phyloP scores from a whole-genome alignment of 2,797 vertebrate species.

The Parotocinclus haroldoi region DNA sequence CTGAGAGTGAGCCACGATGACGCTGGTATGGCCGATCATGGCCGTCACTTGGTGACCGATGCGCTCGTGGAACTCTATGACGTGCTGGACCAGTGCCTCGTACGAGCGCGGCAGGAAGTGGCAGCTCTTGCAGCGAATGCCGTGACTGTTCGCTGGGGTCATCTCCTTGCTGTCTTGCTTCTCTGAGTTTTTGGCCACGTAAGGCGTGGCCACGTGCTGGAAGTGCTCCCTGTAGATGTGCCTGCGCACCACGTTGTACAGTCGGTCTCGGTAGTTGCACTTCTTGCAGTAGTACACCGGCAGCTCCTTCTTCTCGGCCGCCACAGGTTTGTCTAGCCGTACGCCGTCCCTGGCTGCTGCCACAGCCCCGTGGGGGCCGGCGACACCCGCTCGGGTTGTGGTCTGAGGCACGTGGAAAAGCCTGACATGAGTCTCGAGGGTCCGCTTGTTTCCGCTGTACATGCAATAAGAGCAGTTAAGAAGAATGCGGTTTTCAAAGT shows the following conservation, averaged over 20 bases:
- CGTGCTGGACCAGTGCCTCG: slow-evolving; percentile 94
- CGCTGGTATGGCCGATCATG: slow-evolving; percentile 95
- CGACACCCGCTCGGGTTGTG: slow-evolving; percentile 67
- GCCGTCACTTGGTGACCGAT: slow-evolving; percentile 97
- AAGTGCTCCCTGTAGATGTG: slow-evolving; percentile 99
- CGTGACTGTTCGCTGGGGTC: slow-evolving; percentile 75
- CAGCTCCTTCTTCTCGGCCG: slow-evolving; percentile 84
- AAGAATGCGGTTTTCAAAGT: slow-evolving; percentile 91
- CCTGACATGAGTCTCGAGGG: slow-evolving; percentile 95
- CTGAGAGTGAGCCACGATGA: slow-evolving; percentile 81
- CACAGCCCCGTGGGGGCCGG: slow-evolving; percentile 58
- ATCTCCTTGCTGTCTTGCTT: slow-evolving; percentile 77
- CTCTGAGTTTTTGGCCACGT: slow-evolving; percentile 85
- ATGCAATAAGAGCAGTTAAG: slow-evolving; percentile 97
- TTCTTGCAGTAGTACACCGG: slow-evolving; percentile 99
- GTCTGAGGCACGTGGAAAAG: slow-evolving; percentile 91
- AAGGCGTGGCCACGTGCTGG: slow-evolving; percentile 92
- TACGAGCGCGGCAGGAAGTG: slow-evolving; percentile 94
- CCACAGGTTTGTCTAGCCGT: slow-evolving; percentile 80
- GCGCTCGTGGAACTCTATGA: slow-evolving; percentile 95
- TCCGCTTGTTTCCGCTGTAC: slow-evolving; percentile 93
- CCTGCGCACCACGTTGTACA: slow-evolving; percentile 95
- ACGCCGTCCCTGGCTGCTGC: slow-evolving; percentile 80
- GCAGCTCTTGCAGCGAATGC: slow-evolving; percentile 95
- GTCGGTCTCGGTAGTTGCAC: slow-evolving; percentile 92